A percentile compares a stretch with the other conserved stretches of the same genome.
Conservation (phyloP, 2,888 invertebrate genomes). For the Andricus curvator region DNA sequence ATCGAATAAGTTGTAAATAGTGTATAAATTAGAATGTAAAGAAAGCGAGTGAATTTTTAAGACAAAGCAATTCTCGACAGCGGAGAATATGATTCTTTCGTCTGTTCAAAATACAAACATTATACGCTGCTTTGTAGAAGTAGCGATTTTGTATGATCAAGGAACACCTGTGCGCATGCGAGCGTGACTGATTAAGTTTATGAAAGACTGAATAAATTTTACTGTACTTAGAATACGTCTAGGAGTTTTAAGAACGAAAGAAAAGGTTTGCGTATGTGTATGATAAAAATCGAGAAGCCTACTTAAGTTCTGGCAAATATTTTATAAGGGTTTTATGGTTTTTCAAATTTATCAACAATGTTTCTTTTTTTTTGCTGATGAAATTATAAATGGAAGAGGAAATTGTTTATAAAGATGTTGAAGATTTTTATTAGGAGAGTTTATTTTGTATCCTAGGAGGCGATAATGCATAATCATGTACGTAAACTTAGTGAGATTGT, state of each 20-base stretch:
- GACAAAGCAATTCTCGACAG: constrained; percentile 29
- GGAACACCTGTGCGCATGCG: constrained; percentile 43
- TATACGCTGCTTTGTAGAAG: constrained; percentile 19
- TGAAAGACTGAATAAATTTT: constrained; percentile 71
- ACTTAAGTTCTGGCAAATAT: constrained; percentile 5
- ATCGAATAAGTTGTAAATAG: constrained; percentile 56
- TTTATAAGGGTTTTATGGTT: neutral
- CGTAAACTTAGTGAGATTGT: constrained; percentile 6
- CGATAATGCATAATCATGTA: constrained; percentile 1
- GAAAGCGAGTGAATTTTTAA: constrained; percentile 48
- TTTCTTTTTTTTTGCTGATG: neutral
- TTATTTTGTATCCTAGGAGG: neutral
- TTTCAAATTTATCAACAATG: neutral
- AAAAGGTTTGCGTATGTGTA: constrained; percentile 3
- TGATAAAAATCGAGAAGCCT: constrained; percentile 5
- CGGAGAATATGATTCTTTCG: constrained; percentile 32
- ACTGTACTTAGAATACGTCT: constrained; percentile 61
- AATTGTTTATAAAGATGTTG: neutral
- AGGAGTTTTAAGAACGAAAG: constrained; percentile 12
- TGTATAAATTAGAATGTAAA: constrained; percentile 53
- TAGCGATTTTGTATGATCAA: constrained; percentile 46
- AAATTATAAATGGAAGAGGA: neutral
- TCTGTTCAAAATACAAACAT: constrained; percentile 10
- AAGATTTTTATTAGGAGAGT: neutral
- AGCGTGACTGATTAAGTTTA: constrained; percentile 51